Evolutionary conservation across 2,797 vertebrate species (phyloP).

Genomic region (Oryzias sinensis): DNA sequence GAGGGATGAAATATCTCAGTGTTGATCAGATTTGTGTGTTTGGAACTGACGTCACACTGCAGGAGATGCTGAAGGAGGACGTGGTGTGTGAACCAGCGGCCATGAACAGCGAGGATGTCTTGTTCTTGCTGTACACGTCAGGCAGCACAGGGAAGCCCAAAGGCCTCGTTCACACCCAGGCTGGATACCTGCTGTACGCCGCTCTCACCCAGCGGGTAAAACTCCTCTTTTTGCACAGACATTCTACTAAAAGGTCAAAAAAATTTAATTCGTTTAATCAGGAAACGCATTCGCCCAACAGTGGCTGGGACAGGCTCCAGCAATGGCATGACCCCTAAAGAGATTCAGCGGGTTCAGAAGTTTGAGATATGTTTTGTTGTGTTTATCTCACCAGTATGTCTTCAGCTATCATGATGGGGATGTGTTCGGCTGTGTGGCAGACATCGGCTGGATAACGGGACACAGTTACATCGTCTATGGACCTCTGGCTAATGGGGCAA

Average conservation of each 20-base stretch:
- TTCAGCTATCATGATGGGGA: slow-evolving; percentile 90
- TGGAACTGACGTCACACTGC: not conserved
- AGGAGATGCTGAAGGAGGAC: slow-evolving; percentile 88
- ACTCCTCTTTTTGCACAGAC: not conserved
- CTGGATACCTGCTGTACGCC: slow-evolving; percentile 90
- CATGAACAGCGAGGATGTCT: slow-evolving; percentile 90
- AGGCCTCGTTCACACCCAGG: slow-evolving; percentile 93
- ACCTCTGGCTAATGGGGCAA: slow-evolving; percentile 91
- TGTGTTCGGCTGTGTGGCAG: slow-evolving; percentile 92
- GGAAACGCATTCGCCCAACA: too few relatives aligned
- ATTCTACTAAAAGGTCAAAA: too few relatives aligned
- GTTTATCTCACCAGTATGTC: slow-evolving; percentile 79
- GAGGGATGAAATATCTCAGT: too few relatives aligned
- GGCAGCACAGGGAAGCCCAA: slow-evolving; percentile 96
- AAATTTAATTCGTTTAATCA: not conserved
- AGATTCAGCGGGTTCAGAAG: too few relatives aligned
- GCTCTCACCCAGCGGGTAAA: slow-evolving; percentile 90
- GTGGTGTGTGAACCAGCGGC: slow-evolving; percentile 80
- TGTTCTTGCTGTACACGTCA: slow-evolving; percentile 93
- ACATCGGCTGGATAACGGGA: slow-evolving; percentile 97
- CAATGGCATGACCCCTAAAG: too few relatives aligned
- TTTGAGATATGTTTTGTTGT: not conserved
- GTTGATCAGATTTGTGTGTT: not conserved
- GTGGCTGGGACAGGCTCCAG: too few relatives aligned
- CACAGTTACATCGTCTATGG: slow-evolving; percentile 95